Percentiles rank a stretch among this genome's conserved stretches.
Conservation (phyloP, 2,797 vertebrate species). For the Ceyx erithaca region DNA sequence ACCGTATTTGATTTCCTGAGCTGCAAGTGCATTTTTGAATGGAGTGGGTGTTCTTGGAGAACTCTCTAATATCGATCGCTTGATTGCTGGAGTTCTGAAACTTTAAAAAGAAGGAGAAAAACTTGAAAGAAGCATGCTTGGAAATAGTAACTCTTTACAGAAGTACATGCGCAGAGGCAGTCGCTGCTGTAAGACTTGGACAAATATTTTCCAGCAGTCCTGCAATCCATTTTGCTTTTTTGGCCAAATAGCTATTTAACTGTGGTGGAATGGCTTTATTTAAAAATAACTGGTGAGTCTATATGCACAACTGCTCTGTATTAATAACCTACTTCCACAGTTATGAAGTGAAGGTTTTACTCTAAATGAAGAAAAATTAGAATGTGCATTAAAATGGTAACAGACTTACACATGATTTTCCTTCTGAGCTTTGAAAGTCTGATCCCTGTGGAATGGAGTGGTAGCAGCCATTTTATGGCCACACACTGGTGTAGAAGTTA, state of each 20-base stretch:
- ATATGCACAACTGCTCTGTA: not conserved
- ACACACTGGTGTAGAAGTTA: constrained; percentile 85
- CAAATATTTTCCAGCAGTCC: not conserved
- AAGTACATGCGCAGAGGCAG: not conserved
- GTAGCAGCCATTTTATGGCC: constrained; percentile 85
- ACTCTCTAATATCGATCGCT: constrained; percentile 92
- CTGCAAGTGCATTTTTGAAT: constrained; percentile 88
- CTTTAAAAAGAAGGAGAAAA: constrained; percentile 75
- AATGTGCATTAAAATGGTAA: not conserved
- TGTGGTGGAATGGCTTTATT: not conserved
- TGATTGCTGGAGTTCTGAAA: constrained; percentile 92
- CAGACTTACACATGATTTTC: constrained; percentile 91
- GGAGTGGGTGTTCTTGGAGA: constrained; percentile 93
- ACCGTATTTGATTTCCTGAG: constrained; percentile 93
- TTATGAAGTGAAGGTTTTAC: not conserved
- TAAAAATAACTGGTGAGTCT: not conserved
- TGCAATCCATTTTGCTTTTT: not conserved
- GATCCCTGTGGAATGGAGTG: constrained; percentile 82
- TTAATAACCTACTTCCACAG: not conserved
- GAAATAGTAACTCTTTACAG: not conserved
- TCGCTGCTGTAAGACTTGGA: not conserved
- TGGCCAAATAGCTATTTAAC: not conserved
- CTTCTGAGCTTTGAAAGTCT: constrained; percentile 87
- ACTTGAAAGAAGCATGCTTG: constrained; percentile 18
- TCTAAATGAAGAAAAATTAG: not conserved